phyloP scores from a whole-genome alignment of 2,888 invertebrate species.

The Leucoma salicis region DNA sequence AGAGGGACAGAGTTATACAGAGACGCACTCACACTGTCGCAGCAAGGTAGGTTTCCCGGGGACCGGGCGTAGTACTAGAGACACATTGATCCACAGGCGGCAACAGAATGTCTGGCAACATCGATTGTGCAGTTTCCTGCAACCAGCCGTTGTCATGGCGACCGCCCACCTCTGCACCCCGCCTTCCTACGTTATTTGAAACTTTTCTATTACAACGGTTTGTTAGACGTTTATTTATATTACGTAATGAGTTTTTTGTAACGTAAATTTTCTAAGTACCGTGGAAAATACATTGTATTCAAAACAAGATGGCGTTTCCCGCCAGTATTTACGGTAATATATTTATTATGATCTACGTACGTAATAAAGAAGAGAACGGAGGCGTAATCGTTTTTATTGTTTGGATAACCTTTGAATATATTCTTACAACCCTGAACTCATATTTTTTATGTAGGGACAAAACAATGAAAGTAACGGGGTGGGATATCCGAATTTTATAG shows the following conservation, averaged over 20 bases:
- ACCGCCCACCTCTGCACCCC: constrained; percentile 70
- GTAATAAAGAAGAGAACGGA: constrained; percentile 12
- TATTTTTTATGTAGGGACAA: too few relatives aligned
- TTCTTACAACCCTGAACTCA: background rate
- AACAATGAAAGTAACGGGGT: too few relatives aligned
- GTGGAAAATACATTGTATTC: constrained; percentile 11
- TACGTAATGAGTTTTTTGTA: constrained; percentile 27
- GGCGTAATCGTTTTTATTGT: constrained; percentile 12
- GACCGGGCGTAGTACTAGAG: constrained; percentile 80
- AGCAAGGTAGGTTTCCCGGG: constrained; percentile 67
- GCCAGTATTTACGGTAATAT: constrained; percentile 23
- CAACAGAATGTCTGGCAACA: constrained; percentile 73
- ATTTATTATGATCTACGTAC: constrained; percentile 16
- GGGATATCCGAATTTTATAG: too few relatives aligned
- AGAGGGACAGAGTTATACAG: constrained; percentile 41
- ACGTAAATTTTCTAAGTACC: constrained; percentile 14
- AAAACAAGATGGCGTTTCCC: constrained; percentile 17
- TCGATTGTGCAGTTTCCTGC: constrained; percentile 82
- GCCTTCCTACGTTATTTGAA: constrained; percentile 53
- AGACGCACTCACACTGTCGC: constrained; percentile 46
- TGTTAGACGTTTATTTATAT: constrained; percentile 55
- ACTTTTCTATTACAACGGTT: constrained; percentile 51
- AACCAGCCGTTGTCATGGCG: constrained; percentile 66
- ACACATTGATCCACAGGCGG: constrained; percentile 80
- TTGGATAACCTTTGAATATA: background rate